Evolutionary conservation across 2,113 vertebrate species (phyloP), one percentile per base, ranked within the genome.

Genomic region (Pomatorhinus ruficollis): DNA sequence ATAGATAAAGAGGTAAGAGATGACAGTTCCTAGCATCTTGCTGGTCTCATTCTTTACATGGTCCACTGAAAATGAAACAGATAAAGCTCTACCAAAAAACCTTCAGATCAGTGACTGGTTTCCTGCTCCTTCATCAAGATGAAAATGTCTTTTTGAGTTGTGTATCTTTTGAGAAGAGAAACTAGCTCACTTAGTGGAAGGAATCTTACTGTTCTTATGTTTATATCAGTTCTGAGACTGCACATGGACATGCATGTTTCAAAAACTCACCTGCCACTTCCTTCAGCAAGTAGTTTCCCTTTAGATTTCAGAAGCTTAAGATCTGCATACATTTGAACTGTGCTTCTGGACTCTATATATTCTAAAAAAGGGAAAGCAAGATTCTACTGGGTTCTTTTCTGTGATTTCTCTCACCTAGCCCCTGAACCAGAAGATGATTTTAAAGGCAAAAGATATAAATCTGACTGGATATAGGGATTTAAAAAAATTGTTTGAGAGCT

Each of bases 21-120:
- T 85, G n/a, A n/a, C 22, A 80, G 45, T 44, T 85, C 20, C 20
- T 61, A 50, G 37, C 53, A 57, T 83, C 71, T 90, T 63, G 20
- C 28, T 40, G 50, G 90, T 72, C 59, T 90, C 42, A n/a, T 61
- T 83, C 83, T 88, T 89, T 52, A 60, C 65, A 87, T 25, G 30
- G 35, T 50, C 47, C 69, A 78, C 69, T 93, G 81, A 89, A 92
- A 87, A 78, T 86, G 30, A 95, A 87, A 83, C 42, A 83, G 50
- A 65, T 6, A 75, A 87, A 87, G 14, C 39, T 84, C 59, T 47
- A 75, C 14, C 23, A 87, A 95, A 28, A 37, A 91, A 28, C 27
- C 15, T 60, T 54, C 25, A 52, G 37, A 27, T 65, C 22, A 20
- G 4, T 70, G 14, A 52, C 35, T 22, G 23, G 7, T 50, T 87